Conservation (phyloP, 2,113 vertebrate species). For the Eleginops maclovinus region DNA sequence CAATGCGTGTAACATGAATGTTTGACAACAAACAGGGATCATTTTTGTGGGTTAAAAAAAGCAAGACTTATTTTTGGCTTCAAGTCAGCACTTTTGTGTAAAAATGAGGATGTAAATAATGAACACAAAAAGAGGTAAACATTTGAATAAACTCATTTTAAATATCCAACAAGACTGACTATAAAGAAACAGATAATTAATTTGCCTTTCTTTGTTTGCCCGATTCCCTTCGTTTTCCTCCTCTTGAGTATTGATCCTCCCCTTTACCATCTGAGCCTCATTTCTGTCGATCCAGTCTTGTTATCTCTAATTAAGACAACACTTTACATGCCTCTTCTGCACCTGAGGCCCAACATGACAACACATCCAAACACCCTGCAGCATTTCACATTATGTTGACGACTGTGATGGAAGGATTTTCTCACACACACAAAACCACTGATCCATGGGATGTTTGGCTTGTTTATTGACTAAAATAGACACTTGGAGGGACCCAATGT, state of each 20-base stretch:
- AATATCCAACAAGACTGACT: not conserved
- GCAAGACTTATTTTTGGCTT: no score
- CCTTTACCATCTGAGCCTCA: constrained; percentile 12
- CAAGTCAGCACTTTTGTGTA: no score
- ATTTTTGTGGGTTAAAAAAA: no score
- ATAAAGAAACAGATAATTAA: not conserved
- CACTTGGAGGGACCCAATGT: constrained; percentile 9
- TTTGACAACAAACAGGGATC: no score
- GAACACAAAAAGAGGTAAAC: not conserved
- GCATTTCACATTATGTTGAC: constrained; percentile 28
- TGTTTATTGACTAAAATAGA: constrained; percentile 12
- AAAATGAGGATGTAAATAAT: no score
- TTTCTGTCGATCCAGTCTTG: constrained; percentile 49
- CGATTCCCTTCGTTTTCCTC: constrained; percentile 20
- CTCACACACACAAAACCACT: constrained; percentile 37
- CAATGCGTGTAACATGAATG: no score
- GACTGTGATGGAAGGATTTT: not conserved
- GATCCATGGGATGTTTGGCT: constrained; percentile 59
- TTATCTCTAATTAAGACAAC: constrained; percentile 64
- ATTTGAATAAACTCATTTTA: constrained; percentile 17
- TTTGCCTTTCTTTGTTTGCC: constrained; percentile 34
- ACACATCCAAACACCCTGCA: constrained; percentile 33
- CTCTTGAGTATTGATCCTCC: constrained; percentile 51
- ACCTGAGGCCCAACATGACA: constrained; percentile 57
- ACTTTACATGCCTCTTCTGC: constrained; percentile 48